Percentiles rank a stretch among this genome's conserved stretches.
These are phyloP conservation scores for Baronia brevicornis DNA, from an alignment of 2,888 invertebrate species.

Conservation along the genomic window DNA sequence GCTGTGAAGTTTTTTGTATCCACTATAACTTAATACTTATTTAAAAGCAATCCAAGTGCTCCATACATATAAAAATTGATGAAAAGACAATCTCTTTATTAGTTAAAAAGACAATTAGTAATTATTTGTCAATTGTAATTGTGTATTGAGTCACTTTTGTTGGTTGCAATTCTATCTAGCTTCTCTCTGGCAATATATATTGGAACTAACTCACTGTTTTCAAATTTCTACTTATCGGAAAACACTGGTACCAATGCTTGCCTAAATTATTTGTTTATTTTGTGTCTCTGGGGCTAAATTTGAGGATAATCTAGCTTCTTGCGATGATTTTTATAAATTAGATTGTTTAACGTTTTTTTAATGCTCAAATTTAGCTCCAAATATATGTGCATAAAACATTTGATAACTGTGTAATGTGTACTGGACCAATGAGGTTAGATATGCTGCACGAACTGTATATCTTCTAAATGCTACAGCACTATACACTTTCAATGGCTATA, in stretches of 20 bases:
- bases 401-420: conserved; percentile 52
- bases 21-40: conserved; percentile 16
- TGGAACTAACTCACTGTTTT: conserved; percentile 41
- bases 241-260: conserved; percentile 53
- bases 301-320: conserved; percentile 17
- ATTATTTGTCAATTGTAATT: no score
- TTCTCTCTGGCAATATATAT: conserved; percentile 41
- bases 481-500: conserved; percentile 14
- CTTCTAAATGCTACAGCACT: conserved; percentile 40
- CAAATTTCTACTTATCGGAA: conserved; percentile 34
- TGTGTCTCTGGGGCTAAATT: conserved; percentile 41
- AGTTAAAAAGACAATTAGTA: no score
- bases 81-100: not conserved
- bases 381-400: conserved; percentile 37
- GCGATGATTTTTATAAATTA: not conserved
- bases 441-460: conserved; percentile 51
- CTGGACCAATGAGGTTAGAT: conserved; percentile 64
- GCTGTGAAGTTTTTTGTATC: no score
- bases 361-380: conserved; percentile 30
- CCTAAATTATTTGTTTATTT: conserved; percentile 44
- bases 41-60: conserved; percentile 30
- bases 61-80: conserved; percentile 31
- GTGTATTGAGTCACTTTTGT: conserved; percentile 49
- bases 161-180: conserved; percentile 53
- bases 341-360: conserved; percentile 6